A percentile compares a stretch with the other conserved stretches of the same genome.
Conservation (phyloP, 2,888 invertebrate species). For the Pyrrhosoma nymphula region DNA sequence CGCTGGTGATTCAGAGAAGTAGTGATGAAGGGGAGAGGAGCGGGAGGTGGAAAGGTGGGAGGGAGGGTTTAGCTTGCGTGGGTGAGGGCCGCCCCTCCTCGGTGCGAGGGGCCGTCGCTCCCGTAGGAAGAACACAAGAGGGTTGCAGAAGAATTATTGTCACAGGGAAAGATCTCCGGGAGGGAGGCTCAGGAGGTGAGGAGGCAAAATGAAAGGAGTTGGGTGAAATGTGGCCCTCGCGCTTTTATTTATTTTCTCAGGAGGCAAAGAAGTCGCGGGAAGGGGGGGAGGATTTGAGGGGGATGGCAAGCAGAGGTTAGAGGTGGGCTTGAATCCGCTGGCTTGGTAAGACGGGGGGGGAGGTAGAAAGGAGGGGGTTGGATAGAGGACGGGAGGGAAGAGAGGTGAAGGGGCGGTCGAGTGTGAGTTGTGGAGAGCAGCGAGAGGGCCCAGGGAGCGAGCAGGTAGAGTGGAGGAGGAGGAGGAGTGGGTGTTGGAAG, state of each 20-base stretch:
- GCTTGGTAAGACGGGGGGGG: background rate
- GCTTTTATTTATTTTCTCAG: conserved; percentile 33
- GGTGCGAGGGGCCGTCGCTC: no score
- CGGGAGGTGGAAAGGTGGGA: background rate
- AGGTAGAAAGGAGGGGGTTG: background rate
- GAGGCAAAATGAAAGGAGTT: conserved; percentile 21
- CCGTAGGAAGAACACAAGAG: background rate
- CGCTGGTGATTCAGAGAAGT: background rate
- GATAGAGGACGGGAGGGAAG: background rate
- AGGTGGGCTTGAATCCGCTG: background rate
- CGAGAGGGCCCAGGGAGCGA: background rate
- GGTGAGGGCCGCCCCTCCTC: no score
- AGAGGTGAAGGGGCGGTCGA: background rate
- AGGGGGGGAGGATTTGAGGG: background rate
- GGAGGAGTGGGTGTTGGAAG: background rate
- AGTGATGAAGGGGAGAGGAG: background rate
- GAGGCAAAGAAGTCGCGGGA: background rate
- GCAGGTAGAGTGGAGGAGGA: background rate
- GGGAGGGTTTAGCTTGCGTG: background rate
- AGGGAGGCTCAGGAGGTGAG: background rate
- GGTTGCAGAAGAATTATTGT: conserved; percentile 32
- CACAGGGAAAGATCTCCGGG: background rate
- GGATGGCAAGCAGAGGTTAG: background rate
- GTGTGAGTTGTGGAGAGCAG: background rate
- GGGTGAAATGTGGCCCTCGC: conserved; percentile 28